Percentiles rank a stretch among this genome's conserved stretches.
Conservation (phyloP, 2,797 vertebrate species). For the Gila robusta region DNA sequence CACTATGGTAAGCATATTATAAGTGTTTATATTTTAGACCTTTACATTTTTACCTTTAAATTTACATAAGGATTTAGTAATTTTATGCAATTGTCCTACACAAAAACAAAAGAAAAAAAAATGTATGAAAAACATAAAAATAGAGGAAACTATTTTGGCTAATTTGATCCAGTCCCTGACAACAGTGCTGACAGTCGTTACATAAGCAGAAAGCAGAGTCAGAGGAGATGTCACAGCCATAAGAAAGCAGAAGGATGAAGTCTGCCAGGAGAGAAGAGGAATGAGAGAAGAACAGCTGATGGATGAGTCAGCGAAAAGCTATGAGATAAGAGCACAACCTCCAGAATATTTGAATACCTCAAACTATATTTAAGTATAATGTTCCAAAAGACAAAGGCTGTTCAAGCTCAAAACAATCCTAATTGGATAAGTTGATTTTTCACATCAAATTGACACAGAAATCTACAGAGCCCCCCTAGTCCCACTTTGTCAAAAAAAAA, state of each 20-base stretch:
- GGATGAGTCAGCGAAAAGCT: constrained; percentile 33
- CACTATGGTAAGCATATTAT: background rate
- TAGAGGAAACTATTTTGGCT: background rate
- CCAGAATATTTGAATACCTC: background rate
- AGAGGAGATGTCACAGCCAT: constrained; percentile 48
- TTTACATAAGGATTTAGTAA: background rate
- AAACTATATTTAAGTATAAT: background rate
- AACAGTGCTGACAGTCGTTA: constrained; percentile 87
- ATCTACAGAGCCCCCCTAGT: too few relatives aligned
- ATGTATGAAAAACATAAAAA: background rate
- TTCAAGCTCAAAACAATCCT: background rate
- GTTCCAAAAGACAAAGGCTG: background rate
- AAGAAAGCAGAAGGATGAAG: constrained; percentile 42
- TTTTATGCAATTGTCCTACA: background rate
- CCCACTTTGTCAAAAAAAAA: too few relatives aligned
- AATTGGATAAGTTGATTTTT: background rate
- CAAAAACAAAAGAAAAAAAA: background rate
- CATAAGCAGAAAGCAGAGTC: constrained; percentile 49
- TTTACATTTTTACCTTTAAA: background rate
- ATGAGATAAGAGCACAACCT: constrained; percentile 18
- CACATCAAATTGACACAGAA: background rate
- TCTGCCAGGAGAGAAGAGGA: constrained; percentile 26
- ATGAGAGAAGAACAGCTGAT: constrained; percentile 33
- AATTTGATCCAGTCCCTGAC: constrained; percentile 62
- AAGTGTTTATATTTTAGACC: background rate